Evolutionary conservation across 2,113 vertebrate species (phyloP), one percentile per base, ranked within the genome.

Genomic region (Hylia prasina): DNA sequence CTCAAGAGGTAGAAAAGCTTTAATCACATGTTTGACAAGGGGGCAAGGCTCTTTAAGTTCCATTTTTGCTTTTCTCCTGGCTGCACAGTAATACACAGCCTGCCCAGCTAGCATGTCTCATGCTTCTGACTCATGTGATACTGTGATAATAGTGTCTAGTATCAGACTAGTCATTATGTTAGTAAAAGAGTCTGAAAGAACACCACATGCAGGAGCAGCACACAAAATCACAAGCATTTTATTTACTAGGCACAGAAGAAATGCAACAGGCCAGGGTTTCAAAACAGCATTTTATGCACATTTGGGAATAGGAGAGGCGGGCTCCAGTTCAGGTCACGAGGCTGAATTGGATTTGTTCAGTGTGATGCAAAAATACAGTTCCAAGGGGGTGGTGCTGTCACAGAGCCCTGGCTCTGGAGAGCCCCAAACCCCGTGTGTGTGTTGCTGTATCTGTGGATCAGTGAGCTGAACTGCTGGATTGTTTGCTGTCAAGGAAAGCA

Each of bases 51-150:
- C 72, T 90, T 87, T 82, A 79, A 73, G 39, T 87, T 87, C 50
- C 50, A 47, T 89, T 90, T 83, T 90, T 90, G 53, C 92, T 96
- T 95, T 91, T 94, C 73, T 95, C 24, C 76, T 82, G 57, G 35
- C 93, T 95, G 51, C 54, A 89, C 78, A 82, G 89, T 84, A 91
- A 39, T 51, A 73, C 87, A 71, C 47, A 95, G 91, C 87, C 65
- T 90, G 85, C 83, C 82, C 89, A 64, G 66, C 78, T 73, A 71
- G 76, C 71, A 35, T 37, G 80, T 90, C 82, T 97, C 86, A 73
- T 97, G 93, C 92, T 83, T 75, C 24, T 96, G 97, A 96, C 82
- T 97, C 95, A 89, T 88, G 47, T 61, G 78, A 61, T 96, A 81
- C 78, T 96, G 89, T 95, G 87, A 96, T 93, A 86, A 93, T 69